Percentiles rank a stretch among this genome's conserved stretches.
Conservation (phyloP, 2,888 invertebrate genomes). For the Brenthis ino region DNA sequence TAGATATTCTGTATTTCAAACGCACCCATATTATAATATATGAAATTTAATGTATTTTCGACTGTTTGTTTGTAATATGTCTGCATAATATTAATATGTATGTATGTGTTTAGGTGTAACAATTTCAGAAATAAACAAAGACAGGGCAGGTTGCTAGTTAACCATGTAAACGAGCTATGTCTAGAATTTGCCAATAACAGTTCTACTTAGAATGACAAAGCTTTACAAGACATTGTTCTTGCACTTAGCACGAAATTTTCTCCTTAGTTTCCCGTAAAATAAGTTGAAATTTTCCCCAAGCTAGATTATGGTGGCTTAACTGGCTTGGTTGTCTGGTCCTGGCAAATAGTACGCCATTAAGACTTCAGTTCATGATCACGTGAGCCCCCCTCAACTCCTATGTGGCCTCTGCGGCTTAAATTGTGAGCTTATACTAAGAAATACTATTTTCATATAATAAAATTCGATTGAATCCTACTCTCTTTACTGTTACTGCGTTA, state of each 20-base stretch:
- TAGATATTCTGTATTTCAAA: too few relatives aligned
- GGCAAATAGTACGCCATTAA: slow-evolving; percentile 63
- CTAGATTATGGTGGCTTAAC: slow-evolving; percentile 60
- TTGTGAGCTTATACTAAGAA: slow-evolving; percentile 28
- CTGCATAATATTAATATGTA: too few relatives aligned
- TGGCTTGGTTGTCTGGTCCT: slow-evolving; percentile 51
- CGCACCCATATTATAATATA: too few relatives aligned
- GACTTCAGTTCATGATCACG: slow-evolving; percentile 55
- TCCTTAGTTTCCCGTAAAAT: slow-evolving; percentile 44
- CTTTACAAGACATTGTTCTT: neutral
- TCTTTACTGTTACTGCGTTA: too few relatives aligned
- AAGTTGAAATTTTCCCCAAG: slow-evolving; percentile 55
- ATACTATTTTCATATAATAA: neutral
- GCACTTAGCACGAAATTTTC: slow-evolving; percentile 8
- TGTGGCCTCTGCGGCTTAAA: slow-evolving; percentile 44
- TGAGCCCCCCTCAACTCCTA: slow-evolving; percentile 43
- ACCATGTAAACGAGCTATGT: too few relatives aligned
- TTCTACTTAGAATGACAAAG: too few relatives aligned
- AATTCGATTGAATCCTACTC: neutral
- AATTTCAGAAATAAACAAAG: too few relatives aligned
- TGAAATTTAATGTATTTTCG: too few relatives aligned
- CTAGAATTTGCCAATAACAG: too few relatives aligned
- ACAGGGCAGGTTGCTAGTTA: too few relatives aligned
- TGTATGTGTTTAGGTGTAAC: too few relatives aligned
- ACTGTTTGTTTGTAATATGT: too few relatives aligned